Percentiles rank a stretch among this genome's conserved stretches.
phyloP scores from a whole-genome alignment of 2,888 invertebrate genomes.

The Phoronis australis region DNA sequence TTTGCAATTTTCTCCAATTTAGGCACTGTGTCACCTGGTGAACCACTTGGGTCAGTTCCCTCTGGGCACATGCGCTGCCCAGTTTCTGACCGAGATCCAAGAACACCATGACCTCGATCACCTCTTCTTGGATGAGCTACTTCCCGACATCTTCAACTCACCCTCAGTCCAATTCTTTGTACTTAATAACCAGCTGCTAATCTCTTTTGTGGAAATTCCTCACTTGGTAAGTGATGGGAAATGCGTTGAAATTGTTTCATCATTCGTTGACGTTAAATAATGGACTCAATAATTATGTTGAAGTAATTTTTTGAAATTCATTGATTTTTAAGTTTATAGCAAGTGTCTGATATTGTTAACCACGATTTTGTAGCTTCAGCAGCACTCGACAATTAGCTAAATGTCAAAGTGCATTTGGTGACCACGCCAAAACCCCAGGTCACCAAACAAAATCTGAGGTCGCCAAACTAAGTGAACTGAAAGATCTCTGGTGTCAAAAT shows the following conservation, averaged over 20 bases:
- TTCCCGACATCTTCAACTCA: slow-evolving; percentile 74
- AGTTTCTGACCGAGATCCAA: slow-evolving; percentile 81
- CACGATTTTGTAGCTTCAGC: not conserved
- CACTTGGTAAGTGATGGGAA: slow-evolving; percentile 59
- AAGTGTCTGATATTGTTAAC: too few relatives aligned
- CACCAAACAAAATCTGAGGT: too few relatives aligned
- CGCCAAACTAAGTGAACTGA: too few relatives aligned
- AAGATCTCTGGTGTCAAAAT: too few relatives aligned
- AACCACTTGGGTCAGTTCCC: slow-evolving; percentile 94
- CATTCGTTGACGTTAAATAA: too few relatives aligned
- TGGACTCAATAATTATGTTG: not conserved
- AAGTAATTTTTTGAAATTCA: not conserved
- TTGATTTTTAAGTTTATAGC: not conserved
- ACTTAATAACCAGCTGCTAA: slow-evolving; percentile 69
- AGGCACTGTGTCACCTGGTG: slow-evolving; percentile 80
- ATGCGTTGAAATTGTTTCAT: too few relatives aligned
- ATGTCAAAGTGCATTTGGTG: too few relatives aligned
- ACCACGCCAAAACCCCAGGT: too few relatives aligned
- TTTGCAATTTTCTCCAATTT: slow-evolving; percentile 6
- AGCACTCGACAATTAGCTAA: too few relatives aligned
- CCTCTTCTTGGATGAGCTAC: slow-evolving; percentile 59
- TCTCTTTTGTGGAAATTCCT: slow-evolving; percentile 85
- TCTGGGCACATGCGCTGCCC: slow-evolving; percentile 74
- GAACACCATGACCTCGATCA: slow-evolving; percentile 74
- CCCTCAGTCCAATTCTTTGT: slow-evolving; percentile 84